phyloP scores from a whole-genome alignment of 37 sponge, comb jelly and placozoan species.

The Halisarca cf. caerulea region DNA sequence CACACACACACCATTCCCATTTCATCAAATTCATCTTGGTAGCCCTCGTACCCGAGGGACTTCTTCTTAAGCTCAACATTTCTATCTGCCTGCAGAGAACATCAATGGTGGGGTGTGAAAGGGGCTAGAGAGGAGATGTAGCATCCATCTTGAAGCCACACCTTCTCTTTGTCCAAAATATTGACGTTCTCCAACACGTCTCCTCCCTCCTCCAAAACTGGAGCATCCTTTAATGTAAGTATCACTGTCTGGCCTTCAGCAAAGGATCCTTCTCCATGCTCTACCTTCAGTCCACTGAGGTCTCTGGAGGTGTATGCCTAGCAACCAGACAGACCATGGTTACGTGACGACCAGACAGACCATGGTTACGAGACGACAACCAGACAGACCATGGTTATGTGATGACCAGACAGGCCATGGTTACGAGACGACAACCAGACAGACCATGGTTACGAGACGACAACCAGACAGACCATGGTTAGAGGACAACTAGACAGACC shows the following conservation, averaged over 20 bases:
- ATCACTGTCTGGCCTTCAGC: conserved; percentile 28
- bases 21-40: conserved; percentile 86
- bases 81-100: conserved; percentile 21
- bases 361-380: too few species aligned
- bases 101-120: not conserved
- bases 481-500: too few species aligned
- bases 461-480: too few species aligned
- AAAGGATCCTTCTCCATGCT: conserved; percentile 55
- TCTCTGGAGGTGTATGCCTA: not conserved
- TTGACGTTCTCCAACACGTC: conserved; percentile 87
- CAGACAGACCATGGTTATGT: too few species aligned
- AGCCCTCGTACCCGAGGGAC: conserved; percentile 75
- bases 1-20: conserved; percentile 63
- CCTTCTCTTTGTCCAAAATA: conserved; percentile 81
- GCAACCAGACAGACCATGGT: too few species aligned
- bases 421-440: too few species aligned
- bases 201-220: conserved; percentile 77
- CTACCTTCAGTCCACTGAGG: conserved; percentile 38
- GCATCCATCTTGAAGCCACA: not conserved
- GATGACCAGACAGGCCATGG: too few species aligned
- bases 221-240: conserved; percentile 42
- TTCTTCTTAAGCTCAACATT: conserved; percentile 75
- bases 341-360: too few species aligned
- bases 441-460: too few species aligned
- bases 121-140: not conserved